These are phyloP conservation scores for Hippocampus comes DNA, from an alignment of 2,113 vertebrate species.

Conservation along the genomic window DNA sequence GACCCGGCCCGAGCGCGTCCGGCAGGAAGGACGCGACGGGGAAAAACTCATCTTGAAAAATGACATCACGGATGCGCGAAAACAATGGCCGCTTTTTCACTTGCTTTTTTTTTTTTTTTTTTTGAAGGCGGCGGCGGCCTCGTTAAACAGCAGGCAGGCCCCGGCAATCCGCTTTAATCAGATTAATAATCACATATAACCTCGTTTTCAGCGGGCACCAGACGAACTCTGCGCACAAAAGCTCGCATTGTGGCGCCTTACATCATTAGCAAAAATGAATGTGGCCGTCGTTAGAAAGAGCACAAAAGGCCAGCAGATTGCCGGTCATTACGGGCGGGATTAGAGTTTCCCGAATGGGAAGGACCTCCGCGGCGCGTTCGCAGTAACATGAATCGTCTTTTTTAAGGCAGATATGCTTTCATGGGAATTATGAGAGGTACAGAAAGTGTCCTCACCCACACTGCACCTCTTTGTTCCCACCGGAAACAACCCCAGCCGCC, in stretches of 20 bases:
- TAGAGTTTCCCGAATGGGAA: conserved; percentile 97
- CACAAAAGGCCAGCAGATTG: conserved; percentile 88
- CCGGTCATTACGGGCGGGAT: conserved; percentile 90
- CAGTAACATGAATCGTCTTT: conserved; percentile 97
- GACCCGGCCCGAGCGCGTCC: conserved; percentile 69
- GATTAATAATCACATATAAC: conserved; percentile 99
- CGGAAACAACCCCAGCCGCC: conserved; percentile 32
- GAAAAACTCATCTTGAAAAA: background rate
- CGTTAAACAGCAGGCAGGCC: conserved; percentile 98
- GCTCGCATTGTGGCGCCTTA: conserved; percentile 96
- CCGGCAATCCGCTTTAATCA: conserved; percentile 99
- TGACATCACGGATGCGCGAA: conserved; percentile 30
- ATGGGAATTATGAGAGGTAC: conserved; percentile 98
- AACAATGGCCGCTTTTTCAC: conserved; percentile 17
- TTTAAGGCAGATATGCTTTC: conserved; percentile 99
- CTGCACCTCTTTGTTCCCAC: conserved; percentile 85
- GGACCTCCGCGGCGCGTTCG: conserved; percentile 86
- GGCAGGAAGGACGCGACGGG: conserved; percentile 55
- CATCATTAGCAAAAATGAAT: conserved; percentile 92
- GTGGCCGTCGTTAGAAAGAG: conserved; percentile 87
- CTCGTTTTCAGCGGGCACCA: conserved; percentile 96
- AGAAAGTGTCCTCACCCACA: conserved; percentile 86
- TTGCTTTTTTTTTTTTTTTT: background rate
- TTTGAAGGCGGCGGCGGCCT: conserved; percentile 68
- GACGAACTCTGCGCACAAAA: conserved; percentile 98